A percentile compares a stretch with the other conserved stretches of the same genome.
These are phyloP conservation scores for Caranx melampygus DNA, from an alignment of 2,113 vertebrate species.

Conservation along the genomic window DNA sequence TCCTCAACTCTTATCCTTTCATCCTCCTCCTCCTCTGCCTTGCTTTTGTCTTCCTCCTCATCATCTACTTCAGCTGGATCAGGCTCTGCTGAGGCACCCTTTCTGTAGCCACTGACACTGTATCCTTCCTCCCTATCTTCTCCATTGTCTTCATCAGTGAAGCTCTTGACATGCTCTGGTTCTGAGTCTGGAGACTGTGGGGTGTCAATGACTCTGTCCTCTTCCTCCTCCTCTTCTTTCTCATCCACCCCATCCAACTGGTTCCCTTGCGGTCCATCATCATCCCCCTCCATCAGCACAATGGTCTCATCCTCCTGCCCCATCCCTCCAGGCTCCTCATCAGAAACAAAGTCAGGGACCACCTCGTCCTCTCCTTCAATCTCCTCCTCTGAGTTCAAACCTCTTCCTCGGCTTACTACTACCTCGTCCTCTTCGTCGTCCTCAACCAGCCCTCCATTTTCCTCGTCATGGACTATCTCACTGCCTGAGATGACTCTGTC, in stretches of 20 bases:
- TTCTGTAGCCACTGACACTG: constrained; percentile 44
- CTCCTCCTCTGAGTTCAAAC: constrained; percentile 69
- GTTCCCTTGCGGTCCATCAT: constrained; percentile 76
- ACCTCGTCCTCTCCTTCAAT: constrained; percentile 82
- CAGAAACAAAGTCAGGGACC: constrained; percentile 84
- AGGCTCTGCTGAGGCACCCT: neutral
- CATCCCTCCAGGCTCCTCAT: constrained; percentile 81
- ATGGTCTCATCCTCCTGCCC: constrained; percentile 82
- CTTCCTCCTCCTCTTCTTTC: constrained; percentile 79
- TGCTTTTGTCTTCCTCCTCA: constrained; percentile 69
- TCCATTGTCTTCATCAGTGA: constrained; percentile 51
- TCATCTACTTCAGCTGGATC: constrained; percentile 54
- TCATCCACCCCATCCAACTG: constrained; percentile 72
- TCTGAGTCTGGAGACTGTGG: constrained; percentile 90
- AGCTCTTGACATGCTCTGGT: constrained; percentile 78
- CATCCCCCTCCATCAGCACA: constrained; percentile 81
- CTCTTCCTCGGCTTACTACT: constrained; percentile 33
- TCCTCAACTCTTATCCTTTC: constrained; percentile 49
- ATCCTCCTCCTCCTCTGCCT: constrained; percentile 61
- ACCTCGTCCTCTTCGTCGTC: constrained; percentile 66
- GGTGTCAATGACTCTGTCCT: constrained; percentile 83
- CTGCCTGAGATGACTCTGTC: constrained; percentile 77
- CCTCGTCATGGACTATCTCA: constrained; percentile 79
- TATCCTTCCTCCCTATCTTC: constrained; percentile 64
- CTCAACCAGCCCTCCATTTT: constrained; percentile 52